A percentile compares a stretch with the other conserved stretches of the same genome.
Evolutionary conservation across 2,888 invertebrate species (phyloP).

Genomic region (Limnephilus rhombicus): DNA sequence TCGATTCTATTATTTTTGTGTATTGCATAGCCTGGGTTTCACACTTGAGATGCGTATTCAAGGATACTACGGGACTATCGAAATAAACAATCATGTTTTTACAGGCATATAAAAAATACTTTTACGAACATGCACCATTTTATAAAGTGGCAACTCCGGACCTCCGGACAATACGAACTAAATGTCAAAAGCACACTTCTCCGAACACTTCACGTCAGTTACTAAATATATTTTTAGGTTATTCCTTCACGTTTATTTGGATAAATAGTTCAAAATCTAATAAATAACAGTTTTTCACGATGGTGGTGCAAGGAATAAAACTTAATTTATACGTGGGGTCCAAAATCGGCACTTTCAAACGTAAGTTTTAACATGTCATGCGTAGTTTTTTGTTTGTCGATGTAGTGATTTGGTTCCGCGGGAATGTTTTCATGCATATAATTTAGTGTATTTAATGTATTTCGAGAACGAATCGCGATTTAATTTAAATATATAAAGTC

Average conservation of each 20-base stretch:
- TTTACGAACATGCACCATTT: not conserved
- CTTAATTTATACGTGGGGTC: constrained; percentile 78
- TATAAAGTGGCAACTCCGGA: not conserved
- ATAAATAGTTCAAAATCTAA: not conserved
- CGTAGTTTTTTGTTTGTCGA: not conserved
- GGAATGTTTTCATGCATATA: not conserved
- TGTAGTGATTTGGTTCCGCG: not conserved
- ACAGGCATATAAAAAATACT: too few species aligned
- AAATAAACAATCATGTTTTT: too few species aligned
- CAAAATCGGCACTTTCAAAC: constrained; percentile 78
- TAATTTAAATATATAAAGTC: not conserved
- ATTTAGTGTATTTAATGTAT: not conserved
- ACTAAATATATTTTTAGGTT: constrained; percentile 35
- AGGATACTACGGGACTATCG: too few species aligned
- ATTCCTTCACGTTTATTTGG: constrained; percentile 46
- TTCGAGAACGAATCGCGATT: not conserved
- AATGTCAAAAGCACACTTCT: constrained; percentile 45
- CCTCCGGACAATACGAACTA: not conserved
- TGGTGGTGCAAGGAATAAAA: constrained; percentile 67
- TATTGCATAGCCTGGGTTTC: too few species aligned
- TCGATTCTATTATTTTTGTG: too few species aligned
- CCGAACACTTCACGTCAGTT: not conserved
- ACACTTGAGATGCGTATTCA: too few species aligned
- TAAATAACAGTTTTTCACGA: constrained; percentile 30
- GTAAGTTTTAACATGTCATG: constrained; percentile 70